phyloP scores from a whole-genome alignment of 23 tunicate species.

The Aplidium turbinatum region DNA sequence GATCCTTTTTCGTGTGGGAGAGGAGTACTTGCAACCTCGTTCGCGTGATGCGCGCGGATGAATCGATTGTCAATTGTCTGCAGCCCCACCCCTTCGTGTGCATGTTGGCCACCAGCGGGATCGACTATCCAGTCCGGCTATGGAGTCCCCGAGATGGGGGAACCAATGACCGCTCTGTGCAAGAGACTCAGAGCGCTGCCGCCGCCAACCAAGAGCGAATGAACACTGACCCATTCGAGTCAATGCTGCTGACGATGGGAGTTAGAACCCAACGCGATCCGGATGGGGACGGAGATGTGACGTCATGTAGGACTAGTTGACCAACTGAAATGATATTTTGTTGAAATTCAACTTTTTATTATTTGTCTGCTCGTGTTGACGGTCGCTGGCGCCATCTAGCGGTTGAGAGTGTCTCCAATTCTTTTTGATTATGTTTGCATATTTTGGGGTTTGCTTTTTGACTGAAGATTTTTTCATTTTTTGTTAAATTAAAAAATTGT shows the following conservation, averaged over 20 bases:
- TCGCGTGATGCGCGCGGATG: constrained; percentile 76
- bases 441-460: too few species aligned
- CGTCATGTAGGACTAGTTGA: too few species aligned
- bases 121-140: constrained; percentile 66
- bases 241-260: constrained; percentile 79
- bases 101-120: constrained; percentile 93
- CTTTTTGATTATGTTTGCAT: too few species aligned
- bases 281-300: too few species aligned
- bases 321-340: too few species aligned
- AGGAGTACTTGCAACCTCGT: constrained; percentile 59
- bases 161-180: constrained; percentile 33
- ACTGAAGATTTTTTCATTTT: too few species aligned
- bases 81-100: constrained; percentile 85
- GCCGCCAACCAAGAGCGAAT: constrained; percentile 72
- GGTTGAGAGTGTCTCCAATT: too few species aligned
- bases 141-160: constrained; percentile 62
- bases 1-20: constrained; percentile 90
- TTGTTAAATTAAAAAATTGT: too few species aligned
- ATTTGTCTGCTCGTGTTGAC: too few species aligned
- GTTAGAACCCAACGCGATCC: too few species aligned
- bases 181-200: constrained; percentile 52
- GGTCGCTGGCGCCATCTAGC: too few species aligned
- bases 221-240: constrained; percentile 70
- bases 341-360: too few species aligned
- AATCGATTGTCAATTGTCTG: constrained; percentile 83